Evolutionary conservation across 2,113 vertebrate genomes (phyloP).

Genomic region (Rhinolophus ferrumequinum): DNA sequence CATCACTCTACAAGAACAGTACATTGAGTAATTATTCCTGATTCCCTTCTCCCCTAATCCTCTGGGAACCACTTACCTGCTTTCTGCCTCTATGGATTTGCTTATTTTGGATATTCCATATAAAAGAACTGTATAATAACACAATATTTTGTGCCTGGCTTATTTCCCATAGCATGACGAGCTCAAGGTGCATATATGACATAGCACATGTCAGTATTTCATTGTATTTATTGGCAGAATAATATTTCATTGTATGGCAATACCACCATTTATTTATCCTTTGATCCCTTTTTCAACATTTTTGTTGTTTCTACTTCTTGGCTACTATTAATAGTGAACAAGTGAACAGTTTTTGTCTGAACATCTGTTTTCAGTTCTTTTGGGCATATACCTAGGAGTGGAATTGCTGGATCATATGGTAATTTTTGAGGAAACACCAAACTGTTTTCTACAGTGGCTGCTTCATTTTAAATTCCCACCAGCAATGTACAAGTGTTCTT

Average conservation of each 20-base stretch:
- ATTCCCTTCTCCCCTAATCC: fast-evolving
- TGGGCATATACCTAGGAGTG: background rate
- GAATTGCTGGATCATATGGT: background rate
- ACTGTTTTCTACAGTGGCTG: background rate
- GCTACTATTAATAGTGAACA: background rate
- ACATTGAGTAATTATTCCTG: background rate
- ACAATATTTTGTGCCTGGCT: background rate
- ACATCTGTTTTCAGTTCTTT: background rate
- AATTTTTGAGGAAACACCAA: background rate
- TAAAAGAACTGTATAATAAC: background rate
- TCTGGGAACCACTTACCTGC: background rate
- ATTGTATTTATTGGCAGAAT: background rate
- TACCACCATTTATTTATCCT: background rate
- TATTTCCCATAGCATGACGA: background rate
- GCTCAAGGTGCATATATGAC: background rate
- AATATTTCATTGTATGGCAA: background rate
- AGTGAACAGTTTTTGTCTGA: background rate
- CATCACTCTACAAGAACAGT: background rate
- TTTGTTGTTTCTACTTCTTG: background rate
- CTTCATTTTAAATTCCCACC: background rate
- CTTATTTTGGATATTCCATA: background rate
- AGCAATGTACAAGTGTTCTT: background rate
- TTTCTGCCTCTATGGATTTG: background rate
- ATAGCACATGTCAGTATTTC: too few species aligned
- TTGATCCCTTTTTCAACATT: background rate